Evolutionary conservation across 2,113 vertebrate genomes (phyloP), one percentile per base, ranked within the genome.

Genomic region (Prinia subflava): DNA sequence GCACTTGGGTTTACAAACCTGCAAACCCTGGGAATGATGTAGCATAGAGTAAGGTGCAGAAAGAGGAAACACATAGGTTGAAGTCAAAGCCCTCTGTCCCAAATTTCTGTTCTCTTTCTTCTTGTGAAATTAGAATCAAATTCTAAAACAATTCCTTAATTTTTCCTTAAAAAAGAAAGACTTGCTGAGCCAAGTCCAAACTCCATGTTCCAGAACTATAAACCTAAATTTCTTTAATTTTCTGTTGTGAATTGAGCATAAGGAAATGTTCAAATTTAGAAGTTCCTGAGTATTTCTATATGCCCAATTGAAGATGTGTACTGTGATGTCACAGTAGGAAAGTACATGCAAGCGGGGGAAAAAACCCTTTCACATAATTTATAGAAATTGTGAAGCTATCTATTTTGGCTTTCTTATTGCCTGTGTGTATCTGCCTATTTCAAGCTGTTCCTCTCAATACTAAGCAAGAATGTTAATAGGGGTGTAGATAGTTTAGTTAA

Each of bases 331-430:
- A 73, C 10, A 55, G 13, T 24, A 63, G 10, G 23, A 76, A 86
- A 68, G 2, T 12, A 83, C 21, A 18, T 71, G 18, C 10, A 67
- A 65, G 33, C 27, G 28, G 5, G 20, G 49, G 46, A 71, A n/a
- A 11, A 25, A 23, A 1, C 0, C 3, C 4, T 33, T 28, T 69
- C 10, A 62, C 5, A 20, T 44, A 21, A 4, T 37, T 84, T n/a
- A 33, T 8, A 42, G 50, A 83, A 81, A 74, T 55, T 63, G 2
- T 74, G 39, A 94, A 63, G 4, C 7, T 55, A n/a, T 25, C 65
- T 90, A 28, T 64, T 92, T 56, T 57, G 13, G 7, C 5, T 89
- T 55, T 86, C 16, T 13, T 35, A 27, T 7, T 78, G 19, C 35
- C 5, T n/a, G 6, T 46, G 6, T n/a, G 7, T 47, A 44, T 52